Base-by-base conservation (phyloP, 2,113 vertebrate species). In the Labeo catla region DNA sequence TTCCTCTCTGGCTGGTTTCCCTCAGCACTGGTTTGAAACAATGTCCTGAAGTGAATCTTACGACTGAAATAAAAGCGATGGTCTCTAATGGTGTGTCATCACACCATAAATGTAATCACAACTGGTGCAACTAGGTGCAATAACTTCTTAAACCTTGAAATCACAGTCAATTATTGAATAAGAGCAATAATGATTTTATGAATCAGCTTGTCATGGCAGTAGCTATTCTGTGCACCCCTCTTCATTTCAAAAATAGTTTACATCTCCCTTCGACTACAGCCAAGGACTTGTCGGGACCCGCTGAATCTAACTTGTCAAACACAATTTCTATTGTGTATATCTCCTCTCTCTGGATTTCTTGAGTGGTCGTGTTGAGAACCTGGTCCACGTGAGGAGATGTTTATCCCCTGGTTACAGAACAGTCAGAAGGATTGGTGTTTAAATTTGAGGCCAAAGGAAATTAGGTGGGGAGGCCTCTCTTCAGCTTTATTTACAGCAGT, bases 401-500 rank as follows among this genome's bases (percentile, higher is more conserved):
- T 84, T 89, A 86, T 72, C 59, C 85, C 57, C 47, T 66, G 23
- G 21, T 61, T 78, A 43, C 50, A 11, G 21, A 73, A 65, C 86
- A 66, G 84, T 86, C 61, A 47, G 68, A 79, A 76, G 36, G 63
- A 50, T 87, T 66, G 83, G 63, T 85, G 83, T 89, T 78, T 87
- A 85, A 87, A 85, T 73, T 52, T 66, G 63, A 84, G 23, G 61
- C 68, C 76, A 61, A 86, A 76, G 86, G 73, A 82, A 83, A 83
- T 83, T 57, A 86, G 49, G 36, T 63, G 73, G 47, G 50, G 80
- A 50, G 61, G 61, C 52, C 83, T 80, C 87, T 88, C 72, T 16
- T 86, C 83, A 45, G 82, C 28, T 81, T 86, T 90, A 89, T 90
- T 87, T 87, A 87, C 87, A 87, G 68, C 86, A 23, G 70, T 43